Evolutionary conservation across 2,888 invertebrate genomes (phyloP), one percentile per base, ranked within the genome.

Genomic region (Plemyria rubiginata): DNA sequence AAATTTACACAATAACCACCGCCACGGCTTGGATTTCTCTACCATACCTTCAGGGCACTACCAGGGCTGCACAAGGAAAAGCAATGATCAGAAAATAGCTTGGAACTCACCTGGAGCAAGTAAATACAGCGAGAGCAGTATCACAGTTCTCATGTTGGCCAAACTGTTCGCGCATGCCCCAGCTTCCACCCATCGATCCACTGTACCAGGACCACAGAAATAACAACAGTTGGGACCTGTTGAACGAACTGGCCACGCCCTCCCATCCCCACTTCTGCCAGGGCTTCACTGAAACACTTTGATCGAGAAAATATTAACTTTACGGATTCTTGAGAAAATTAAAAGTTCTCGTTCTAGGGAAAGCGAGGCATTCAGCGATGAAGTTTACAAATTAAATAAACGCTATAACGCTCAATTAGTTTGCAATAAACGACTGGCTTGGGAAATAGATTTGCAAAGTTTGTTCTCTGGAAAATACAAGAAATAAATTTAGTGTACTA

Each of bases 271-370:
- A 53, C 68, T 71, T 70, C 72, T 72, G 36, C 69, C 72, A 72
- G 71, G 70, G 73, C 71, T 77, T 76, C 72, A 72, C 68, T 68
- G 69, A 79, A 82, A 82, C 82, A 84, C 84, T 88, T 85, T 86
- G 85, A 87, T 86, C 80, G 77, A 68, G 73, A 79, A 84, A 90
- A 90, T 87, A 91, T 86, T 68, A 90, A 91, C 87, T 90, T 90
- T 84, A 54, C 68, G 74, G 86, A 89, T 87, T 88, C 85, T 88
- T 87, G 69, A 73, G 76, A 79, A 88, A 86, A 88, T 90, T 86
- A 77, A 86, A 89, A 90, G 84, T 84, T 89, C 84, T 76, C 38
- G 67, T 49, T 65, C 29, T 29, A 7, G 65, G 61, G 62, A 66
- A 60, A 57, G 60, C 60, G 62, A 45, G 45, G 16, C 16, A 68